Evolutionary conservation across 2,888 invertebrate species (phyloP), one percentile per base, ranked within the genome.

Genomic region (Leucozona laternaria): DNA sequence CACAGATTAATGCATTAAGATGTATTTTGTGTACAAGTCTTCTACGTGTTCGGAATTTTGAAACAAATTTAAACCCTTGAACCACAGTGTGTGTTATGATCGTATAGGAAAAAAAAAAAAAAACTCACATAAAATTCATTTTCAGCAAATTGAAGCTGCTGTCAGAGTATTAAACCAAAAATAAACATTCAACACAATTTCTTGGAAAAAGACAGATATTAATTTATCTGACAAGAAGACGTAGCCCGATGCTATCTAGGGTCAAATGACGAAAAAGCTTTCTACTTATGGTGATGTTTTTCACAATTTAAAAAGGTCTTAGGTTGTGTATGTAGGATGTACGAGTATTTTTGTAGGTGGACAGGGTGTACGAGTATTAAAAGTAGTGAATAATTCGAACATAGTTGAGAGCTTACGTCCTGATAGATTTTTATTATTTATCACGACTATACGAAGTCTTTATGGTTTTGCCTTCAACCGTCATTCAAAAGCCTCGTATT

Each of bases 181-280:
- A 68, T 79, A 82, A 73, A 82, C 71, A 70, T 57, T 15, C 55
- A 40, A 25, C 22, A 15, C 8, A 68, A 45, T 55, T 70, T 62
- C 62, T 50, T 48, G 15, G 6, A 48, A 34, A 70, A 55, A 70
- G 75, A 76, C 70, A 79, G 79, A 71, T 80, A 84, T 84, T 84
- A 80, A 84, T 84, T 84, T 64, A 76, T 53, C 58, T 76, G 75
- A 53, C 58, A 79, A 64, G 48, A 48, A 68, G 64, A 40, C 11
- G 28, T 64, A 28, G 15, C 6, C 15, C 25, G 8, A 53, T 53
- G 15, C 1, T 25, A n/a, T 1, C 22, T 50, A 15, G 53, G 53
- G 53, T 55, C 45, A 48, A 64, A 77, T 60, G 37, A 55, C 15
- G 64, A 66, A 78, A 62, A 43, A 71, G 64, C 15, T 70, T 34